Conservation (phyloP, 2,797 vertebrate genomes). For the Gastrophryne carolinensis region DNA sequence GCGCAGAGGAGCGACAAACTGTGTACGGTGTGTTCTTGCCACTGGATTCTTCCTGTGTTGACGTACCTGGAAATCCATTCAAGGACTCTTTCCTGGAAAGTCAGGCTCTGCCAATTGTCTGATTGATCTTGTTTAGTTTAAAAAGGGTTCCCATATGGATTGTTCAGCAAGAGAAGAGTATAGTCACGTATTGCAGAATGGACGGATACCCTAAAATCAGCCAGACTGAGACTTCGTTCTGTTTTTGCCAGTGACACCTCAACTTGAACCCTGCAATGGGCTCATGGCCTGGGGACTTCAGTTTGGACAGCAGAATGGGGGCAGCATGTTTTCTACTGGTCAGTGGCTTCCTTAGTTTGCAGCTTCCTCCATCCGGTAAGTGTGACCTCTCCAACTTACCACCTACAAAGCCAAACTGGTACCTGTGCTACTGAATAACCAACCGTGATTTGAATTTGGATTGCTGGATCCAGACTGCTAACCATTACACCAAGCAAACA, state of each 20-base stretch:
- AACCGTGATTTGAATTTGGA: too few relatives aligned
- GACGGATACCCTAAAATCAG: constrained; percentile 47
- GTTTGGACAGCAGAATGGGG: constrained; percentile 48
- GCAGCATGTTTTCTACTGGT: constrained; percentile 48
- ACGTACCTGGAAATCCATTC: background rate
- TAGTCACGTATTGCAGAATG: constrained; percentile 43
- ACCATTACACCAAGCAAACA: too few relatives aligned
- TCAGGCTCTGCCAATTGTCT: background rate
- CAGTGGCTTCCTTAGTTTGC: constrained; percentile 47
- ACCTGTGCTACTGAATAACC: background rate
- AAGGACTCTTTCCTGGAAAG: constrained; percentile 1
- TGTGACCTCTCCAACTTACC: constrained; percentile 8
- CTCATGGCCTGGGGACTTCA: constrained; percentile 48
- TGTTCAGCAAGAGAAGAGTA: constrained; percentile 9
- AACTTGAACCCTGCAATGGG: constrained; percentile 50
- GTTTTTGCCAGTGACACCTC: constrained; percentile 33
- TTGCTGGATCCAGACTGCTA: too few relatives aligned
- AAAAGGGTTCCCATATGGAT: constrained; percentile 28
- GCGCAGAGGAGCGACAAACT: constrained; percentile 14
- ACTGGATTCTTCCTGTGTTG: constrained; percentile 26
- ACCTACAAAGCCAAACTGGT: constrained; percentile 11
- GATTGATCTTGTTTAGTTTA: background rate
- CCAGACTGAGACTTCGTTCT: constrained; percentile 14
- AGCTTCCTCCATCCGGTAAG: constrained; percentile 49
- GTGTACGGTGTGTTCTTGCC: constrained; percentile 3